Percentiles rank a stretch among this genome's conserved stretches.
phyloP scores from a whole-genome alignment of 2,888 invertebrate species.

The Apamea anceps region DNA sequence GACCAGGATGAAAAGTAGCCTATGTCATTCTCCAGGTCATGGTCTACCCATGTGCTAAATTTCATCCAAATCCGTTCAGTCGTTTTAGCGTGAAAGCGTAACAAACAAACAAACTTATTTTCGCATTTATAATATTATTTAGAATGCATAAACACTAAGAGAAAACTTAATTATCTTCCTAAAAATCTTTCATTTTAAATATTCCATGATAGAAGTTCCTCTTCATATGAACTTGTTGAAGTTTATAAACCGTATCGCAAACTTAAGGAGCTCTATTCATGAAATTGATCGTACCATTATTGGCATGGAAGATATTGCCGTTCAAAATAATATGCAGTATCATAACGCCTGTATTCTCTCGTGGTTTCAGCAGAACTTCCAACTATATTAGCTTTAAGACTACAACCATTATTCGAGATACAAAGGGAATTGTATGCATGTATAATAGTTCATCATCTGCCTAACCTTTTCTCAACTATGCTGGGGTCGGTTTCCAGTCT shows the following conservation, averaged over 20 bases:
- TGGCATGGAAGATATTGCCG: constrained; percentile 31
- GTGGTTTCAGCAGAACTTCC: constrained; percentile 14
- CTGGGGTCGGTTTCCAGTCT: neutral
- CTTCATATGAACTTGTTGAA: constrained; percentile 24
- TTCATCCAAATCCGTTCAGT: no score
- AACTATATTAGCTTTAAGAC: constrained; percentile 7
- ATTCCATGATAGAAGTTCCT: neutral
- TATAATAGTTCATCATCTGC: neutral
- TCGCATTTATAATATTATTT: neutral
- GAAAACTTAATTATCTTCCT: constrained; percentile 9
- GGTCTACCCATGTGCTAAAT: no score
- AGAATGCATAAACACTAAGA: neutral
- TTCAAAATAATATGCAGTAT: constrained; percentile 43
- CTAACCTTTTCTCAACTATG: neutral
- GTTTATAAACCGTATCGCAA: constrained; percentile 42
- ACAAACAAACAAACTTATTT: neutral
- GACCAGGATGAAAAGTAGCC: no score
- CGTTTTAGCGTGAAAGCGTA: neutral
- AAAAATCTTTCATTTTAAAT: constrained; percentile 11
- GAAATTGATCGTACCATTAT: constrained; percentile 29
- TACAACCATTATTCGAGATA: neutral
- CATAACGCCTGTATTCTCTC: constrained; percentile 12
- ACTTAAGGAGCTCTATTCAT: constrained; percentile 38
- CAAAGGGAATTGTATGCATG: no score
- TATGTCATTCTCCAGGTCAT: no score